Conservation (phyloP, 1,140 invertebrate genomes). For the Caerostris extrusa region DNA sequence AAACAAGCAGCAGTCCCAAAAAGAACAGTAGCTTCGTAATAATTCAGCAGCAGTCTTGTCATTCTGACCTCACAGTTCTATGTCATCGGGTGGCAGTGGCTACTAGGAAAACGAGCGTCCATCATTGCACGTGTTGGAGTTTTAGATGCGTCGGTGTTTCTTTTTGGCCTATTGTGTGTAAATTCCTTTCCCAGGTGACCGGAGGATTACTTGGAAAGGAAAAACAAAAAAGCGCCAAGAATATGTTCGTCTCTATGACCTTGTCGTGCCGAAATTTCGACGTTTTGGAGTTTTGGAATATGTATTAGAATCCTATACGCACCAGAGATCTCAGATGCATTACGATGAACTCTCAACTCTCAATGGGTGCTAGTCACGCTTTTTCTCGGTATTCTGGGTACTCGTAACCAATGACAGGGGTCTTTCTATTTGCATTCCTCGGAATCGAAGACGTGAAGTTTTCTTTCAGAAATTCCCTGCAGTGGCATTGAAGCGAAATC, state of each 20-base stretch:
- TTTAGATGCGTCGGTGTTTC: slow-evolving; percentile 26
- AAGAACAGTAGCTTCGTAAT: slow-evolving; percentile 4
- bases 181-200: slow-evolving; percentile 50
- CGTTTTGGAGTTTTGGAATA: slow-evolving; percentile 21
- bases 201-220: slow-evolving; percentile 18
- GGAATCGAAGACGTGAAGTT: slow-evolving; percentile 4
- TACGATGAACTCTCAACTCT: slow-evolving; percentile 1
- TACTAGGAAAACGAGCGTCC: slow-evolving; percentile 28
- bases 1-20: background rate
- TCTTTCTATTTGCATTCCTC: background rate
- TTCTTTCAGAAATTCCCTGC: background rate
- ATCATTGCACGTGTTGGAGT: slow-evolving; percentile 14
- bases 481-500: background rate
- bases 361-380: background rate
- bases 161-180: slow-evolving; percentile 42
- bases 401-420: slow-evolving; percentile 4
- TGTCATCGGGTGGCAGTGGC: slow-evolving; percentile 5
- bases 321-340: slow-evolving; percentile 9
- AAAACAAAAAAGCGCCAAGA: slow-evolving; percentile 24
- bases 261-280: background rate
- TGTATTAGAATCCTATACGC: slow-evolving; percentile 18
- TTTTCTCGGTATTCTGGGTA: background rate
- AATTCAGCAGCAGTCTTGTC: background rate
- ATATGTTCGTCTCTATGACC: slow-evolving; percentile 21
- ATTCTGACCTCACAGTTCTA: slow-evolving; percentile 31